Conservation (phyloP, 92 coral and sea anemone species). For the Phymanthus crucifer region DNA sequence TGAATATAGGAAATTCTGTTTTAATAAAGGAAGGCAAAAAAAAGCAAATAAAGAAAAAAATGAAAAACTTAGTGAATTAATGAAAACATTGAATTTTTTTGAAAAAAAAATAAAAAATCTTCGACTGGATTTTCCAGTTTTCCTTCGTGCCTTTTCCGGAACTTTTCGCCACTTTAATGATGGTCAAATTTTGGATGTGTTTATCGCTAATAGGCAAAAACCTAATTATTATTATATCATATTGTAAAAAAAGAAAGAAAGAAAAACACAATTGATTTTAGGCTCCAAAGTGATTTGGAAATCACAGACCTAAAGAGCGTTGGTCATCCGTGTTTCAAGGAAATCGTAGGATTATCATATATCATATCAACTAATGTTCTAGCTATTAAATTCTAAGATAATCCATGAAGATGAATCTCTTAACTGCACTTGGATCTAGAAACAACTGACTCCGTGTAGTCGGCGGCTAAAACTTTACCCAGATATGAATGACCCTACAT, state of each 20-base stretch:
- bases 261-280: neutral
- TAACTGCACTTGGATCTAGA: conserved; percentile 43
- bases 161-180: neutral
- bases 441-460: conserved; percentile 46
- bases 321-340: neutral
- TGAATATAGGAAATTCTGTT: too few relatives aligned
- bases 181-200: neutral
- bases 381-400: conserved; percentile 29
- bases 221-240: neutral
- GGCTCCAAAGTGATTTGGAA: conserved; percentile 18
- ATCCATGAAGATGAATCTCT: conserved; percentile 10
- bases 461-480: conserved; percentile 22
- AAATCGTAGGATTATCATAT: conserved; percentile 19
- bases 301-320: conserved; percentile 11
- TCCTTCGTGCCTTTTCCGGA: neutral
- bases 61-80: too few relatives aligned
- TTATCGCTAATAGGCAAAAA: conserved; percentile 2
- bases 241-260: conserved; percentile 12
- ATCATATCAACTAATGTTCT: conserved; percentile 40
- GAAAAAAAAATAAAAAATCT: neutral
- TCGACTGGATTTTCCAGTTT: too few relatives aligned
- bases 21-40: neutral
- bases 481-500: conserved; percentile 30
- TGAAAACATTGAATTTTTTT: too few relatives aligned
- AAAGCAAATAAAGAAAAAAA: too few relatives aligned